Conservation (phyloP, 2,797 vertebrate species). For the Petrocephalus schoutedeni region DNA sequence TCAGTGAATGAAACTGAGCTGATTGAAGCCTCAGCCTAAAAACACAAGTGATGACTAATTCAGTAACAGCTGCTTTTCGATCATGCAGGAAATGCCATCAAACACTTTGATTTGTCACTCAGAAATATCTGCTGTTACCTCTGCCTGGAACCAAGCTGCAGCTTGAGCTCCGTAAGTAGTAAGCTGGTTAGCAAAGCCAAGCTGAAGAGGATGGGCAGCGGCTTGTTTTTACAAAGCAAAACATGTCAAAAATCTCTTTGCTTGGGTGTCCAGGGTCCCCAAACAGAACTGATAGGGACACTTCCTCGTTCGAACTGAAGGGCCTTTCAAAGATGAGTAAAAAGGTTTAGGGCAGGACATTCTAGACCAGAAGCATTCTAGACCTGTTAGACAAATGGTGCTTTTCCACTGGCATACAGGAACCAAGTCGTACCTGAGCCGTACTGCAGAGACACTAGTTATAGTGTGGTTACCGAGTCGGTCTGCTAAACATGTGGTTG, state of each 20-base stretch:
- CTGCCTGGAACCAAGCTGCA: background rate
- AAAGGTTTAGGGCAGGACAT: background rate
- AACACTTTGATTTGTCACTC: background rate
- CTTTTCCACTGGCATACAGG: background rate
- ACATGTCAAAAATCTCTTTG: background rate
- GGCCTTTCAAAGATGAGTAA: background rate
- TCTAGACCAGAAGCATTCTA: background rate
- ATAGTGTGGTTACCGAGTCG: background rate
- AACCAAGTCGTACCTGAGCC: background rate
- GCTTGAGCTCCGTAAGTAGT: background rate
- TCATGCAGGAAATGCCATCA: background rate
- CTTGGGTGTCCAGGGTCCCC: background rate
- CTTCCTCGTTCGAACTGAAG: background rate
- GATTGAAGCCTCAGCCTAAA: background rate
- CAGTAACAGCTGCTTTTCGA: background rate
- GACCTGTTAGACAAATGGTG: background rate
- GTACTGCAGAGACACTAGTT: background rate
- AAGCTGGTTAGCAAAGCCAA: background rate
- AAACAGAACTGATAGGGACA: background rate
- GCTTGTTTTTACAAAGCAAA: background rate
- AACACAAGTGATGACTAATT: background rate
- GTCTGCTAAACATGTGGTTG: too few relatives aligned
- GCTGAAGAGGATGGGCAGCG: background rate
- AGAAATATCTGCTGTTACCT: background rate
- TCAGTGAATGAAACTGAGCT: background rate